These are phyloP conservation scores for Trissolcus brochymenae DNA, from an alignment of 2,888 invertebrate genomes.

Conservation along the genomic window DNA sequence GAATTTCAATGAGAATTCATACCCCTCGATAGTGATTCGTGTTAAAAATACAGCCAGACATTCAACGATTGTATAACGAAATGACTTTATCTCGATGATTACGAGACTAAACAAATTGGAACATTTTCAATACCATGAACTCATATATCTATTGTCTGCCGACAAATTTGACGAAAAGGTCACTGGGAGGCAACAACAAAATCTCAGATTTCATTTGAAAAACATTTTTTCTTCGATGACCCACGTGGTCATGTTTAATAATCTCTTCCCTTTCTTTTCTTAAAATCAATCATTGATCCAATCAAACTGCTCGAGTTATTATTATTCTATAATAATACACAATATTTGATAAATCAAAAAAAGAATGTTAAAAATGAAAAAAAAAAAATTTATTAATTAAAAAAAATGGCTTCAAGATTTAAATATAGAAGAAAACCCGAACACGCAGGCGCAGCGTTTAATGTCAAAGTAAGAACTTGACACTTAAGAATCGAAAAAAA, in stretches of 20 bases:
- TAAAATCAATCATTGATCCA: no score
- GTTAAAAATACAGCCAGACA: conserved; percentile 31
- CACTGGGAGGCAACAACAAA: conserved; percentile 7
- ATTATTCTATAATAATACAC: no score
- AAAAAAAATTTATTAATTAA: no score
- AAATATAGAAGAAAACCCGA: conserved; percentile 15
- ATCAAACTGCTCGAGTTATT: no score
- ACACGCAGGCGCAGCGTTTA: conserved; percentile 18
- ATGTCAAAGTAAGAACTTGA: conserved; percentile 41
- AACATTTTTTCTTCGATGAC: not conserved
- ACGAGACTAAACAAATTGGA: conserved; percentile 39
- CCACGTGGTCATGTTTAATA: conserved; percentile 1
- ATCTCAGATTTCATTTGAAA: not conserved
- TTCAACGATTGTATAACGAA: conserved; percentile 25
- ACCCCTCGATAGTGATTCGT: conserved; percentile 15
- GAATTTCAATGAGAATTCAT: not conserved
- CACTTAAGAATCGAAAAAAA: not conserved
- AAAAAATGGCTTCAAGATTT: not conserved
- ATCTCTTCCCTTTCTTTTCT: no score
- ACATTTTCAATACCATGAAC: conserved; percentile 44
- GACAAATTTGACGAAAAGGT: conserved; percentile 16
- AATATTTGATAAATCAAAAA: not conserved
- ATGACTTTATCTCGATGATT: conserved; percentile 25
- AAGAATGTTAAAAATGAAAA: not conserved
- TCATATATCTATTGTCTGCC: conserved; percentile 36